Percentiles rank a stretch among this genome's conserved stretches.
Evolutionary conservation across 1,140 invertebrate species (phyloP).

Genomic region (Globodera ellingtonae): DNA sequence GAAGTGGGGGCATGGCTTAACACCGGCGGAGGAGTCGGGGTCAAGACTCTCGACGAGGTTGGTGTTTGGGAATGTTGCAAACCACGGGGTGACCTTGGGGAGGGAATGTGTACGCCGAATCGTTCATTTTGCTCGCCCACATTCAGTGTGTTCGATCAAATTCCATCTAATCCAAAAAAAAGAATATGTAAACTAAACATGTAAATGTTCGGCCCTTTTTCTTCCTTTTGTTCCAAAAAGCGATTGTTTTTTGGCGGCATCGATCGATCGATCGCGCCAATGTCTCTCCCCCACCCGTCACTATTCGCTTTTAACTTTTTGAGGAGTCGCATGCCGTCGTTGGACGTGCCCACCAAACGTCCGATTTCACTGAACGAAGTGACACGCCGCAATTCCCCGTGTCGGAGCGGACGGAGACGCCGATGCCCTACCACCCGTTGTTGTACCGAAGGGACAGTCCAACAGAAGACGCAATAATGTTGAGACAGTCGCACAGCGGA

Average conservation of each 20-base stretch:
- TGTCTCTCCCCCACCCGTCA: not conserved
- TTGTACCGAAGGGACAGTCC: slow-evolving; percentile 47
- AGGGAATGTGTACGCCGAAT: no score
- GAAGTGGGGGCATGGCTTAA: not conserved
- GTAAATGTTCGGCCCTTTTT: not conserved
- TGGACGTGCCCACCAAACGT: slow-evolving; percentile 11
- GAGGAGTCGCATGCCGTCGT: not conserved
- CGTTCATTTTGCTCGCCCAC: no score
- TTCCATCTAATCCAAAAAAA: no score
- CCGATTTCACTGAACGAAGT: slow-evolving; percentile 15
- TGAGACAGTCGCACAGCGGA: not conserved
- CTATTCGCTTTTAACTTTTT: not conserved
- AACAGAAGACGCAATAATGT: not conserved
- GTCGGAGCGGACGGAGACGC: slow-evolving; percentile 67
- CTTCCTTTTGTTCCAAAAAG: not conserved
- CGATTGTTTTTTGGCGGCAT: no score
- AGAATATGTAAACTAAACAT: no score
- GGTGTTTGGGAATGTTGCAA: no score
- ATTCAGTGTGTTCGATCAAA: no score
- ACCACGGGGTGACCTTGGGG: no score
- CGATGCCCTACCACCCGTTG: slow-evolving; percentile 63
- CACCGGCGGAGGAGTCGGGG: not conserved
- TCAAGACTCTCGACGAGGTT: not conserved
- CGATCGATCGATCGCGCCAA: no score
- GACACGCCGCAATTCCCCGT: slow-evolving; percentile 37